These are phyloP conservation scores for Amiota mariae DNA, from an alignment of 2,888 invertebrate species.

Conservation along the genomic window DNA sequence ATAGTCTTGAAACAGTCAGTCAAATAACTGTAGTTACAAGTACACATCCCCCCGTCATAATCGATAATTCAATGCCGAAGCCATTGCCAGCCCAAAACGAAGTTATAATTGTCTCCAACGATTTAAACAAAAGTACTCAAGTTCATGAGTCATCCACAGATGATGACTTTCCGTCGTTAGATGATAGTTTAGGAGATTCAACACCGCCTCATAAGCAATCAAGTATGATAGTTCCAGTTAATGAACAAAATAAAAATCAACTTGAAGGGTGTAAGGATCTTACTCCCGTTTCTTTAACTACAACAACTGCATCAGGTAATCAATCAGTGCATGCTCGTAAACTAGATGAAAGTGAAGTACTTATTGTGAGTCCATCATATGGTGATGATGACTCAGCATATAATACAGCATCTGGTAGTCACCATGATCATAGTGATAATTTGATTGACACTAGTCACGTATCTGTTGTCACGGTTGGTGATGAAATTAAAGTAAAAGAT, in stretches of 20 bases:
- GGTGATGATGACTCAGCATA: conserved; percentile 80
- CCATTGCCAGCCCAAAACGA: conserved; percentile 71
- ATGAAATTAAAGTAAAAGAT: conserved; percentile 84
- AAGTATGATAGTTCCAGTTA: conserved; percentile 69
- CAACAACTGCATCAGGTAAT: conserved; percentile 30
- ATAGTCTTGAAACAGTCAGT: conserved; percentile 83
- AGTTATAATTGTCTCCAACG: conserved; percentile 88
- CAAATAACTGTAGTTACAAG: conserved; percentile 89
- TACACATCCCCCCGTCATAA: conserved; percentile 84
- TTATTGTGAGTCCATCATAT: conserved; percentile 84
- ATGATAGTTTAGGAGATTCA: conserved; percentile 83
- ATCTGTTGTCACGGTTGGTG: conserved; percentile 91
- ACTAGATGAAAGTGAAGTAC: conserved; percentile 89
- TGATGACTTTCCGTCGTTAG: conserved; percentile 84
- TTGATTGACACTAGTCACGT: conserved; percentile 89
- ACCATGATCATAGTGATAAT: conserved; percentile 62
- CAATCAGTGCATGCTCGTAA: conserved; percentile 76
- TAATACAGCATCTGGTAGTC: conserved; percentile 67
- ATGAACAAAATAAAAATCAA: conserved; percentile 47
- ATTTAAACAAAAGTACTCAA: conserved; percentile 79
- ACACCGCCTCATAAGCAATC: conserved; percentile 66
- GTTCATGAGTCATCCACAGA: conserved; percentile 82
- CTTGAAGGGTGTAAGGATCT: background rate
- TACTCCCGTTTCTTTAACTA: conserved; percentile 30
- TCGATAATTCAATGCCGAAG: conserved; percentile 75